These are phyloP conservation scores for Psittacus erithacus DNA, from an alignment of 2,113 vertebrate genomes.

Conservation along the genomic window DNA sequence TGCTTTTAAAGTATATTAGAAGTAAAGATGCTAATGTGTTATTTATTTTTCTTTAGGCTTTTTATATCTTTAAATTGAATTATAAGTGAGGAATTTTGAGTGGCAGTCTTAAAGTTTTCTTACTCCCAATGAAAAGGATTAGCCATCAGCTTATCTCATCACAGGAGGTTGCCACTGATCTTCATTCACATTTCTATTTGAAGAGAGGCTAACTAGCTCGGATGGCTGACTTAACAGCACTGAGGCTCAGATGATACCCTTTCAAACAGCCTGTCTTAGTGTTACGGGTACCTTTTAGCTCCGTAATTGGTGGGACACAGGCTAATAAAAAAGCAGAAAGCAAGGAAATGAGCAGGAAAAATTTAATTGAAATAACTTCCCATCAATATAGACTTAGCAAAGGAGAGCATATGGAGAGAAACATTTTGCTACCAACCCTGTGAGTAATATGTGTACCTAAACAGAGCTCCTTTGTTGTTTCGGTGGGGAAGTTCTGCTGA, in stretches of 20 bases:
- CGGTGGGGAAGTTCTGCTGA: not conserved
- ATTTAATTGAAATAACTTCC: not conserved
- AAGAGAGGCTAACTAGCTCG: not conserved
- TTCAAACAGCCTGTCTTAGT: not conserved
- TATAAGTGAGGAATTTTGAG: not conserved
- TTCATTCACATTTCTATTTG: not conserved
- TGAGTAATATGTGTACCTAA: not conserved
- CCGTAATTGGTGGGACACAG: not conserved
- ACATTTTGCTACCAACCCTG: not conserved
- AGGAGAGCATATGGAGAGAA: not conserved
- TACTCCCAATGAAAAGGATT: not conserved
- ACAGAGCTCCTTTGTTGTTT: not conserved
- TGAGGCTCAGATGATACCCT: not conserved
- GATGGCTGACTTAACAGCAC: not conserved
- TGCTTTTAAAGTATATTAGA: not conserved
- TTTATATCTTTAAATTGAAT: constrained; percentile 16
- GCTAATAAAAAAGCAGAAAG: not conserved
- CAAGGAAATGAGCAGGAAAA: constrained; percentile 1
- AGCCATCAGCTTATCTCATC: not conserved
- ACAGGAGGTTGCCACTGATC: not conserved
- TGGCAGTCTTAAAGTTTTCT: not conserved
- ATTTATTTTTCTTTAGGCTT: not conserved
- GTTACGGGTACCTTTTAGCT: not conserved
- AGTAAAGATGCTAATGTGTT: not conserved
- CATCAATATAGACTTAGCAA: not conserved